A percentile compares a stretch with the other conserved stretches of the same genome.
Conservation (phyloP, 2,888 invertebrate genomes). For the Melanostoma mellinum region DNA sequence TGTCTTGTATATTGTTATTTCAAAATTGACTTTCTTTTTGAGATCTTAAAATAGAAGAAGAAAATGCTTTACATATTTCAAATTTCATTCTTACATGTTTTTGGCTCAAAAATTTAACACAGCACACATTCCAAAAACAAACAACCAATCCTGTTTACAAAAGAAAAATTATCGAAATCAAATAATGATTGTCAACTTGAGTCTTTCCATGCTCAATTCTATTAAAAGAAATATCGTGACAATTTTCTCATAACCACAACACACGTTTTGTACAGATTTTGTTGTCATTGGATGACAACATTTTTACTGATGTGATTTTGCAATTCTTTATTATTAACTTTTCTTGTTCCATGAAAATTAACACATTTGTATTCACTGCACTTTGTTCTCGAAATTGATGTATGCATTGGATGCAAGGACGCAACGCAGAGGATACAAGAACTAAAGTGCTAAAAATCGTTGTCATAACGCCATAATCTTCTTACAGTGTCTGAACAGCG, state of each 20-base stretch:
- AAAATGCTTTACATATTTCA: too few relatives aligned
- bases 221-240: too few relatives aligned
- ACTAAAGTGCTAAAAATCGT: conserved; percentile 27
- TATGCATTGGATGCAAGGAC: conserved; percentile 1
- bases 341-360: conserved; percentile 26
- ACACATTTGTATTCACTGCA: conserved; percentile 52
- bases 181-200: too few relatives aligned
- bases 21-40: too few relatives aligned
- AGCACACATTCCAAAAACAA: too few relatives aligned
- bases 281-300: conserved; percentile 11
- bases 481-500: conserved; percentile 32
- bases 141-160: too few relatives aligned
- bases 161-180: too few relatives aligned
- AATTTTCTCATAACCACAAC: not conserved
- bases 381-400: conserved; percentile 4
- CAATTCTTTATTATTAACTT: not conserved
- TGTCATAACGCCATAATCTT: conserved; percentile 34
- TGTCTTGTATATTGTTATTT: too few relatives aligned
- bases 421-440: not conserved
- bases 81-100: too few relatives aligned
- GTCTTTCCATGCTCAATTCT: too few relatives aligned
- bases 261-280: not conserved
- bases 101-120: too few relatives aligned
- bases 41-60: too few relatives aligned
- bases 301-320: conserved; percentile 6